Percentiles rank a stretch among this genome's conserved stretches.
These are phyloP conservation scores for Ophonus ardosiacus DNA, from an alignment of 2,888 invertebrate species.

Conservation along the genomic window DNA sequence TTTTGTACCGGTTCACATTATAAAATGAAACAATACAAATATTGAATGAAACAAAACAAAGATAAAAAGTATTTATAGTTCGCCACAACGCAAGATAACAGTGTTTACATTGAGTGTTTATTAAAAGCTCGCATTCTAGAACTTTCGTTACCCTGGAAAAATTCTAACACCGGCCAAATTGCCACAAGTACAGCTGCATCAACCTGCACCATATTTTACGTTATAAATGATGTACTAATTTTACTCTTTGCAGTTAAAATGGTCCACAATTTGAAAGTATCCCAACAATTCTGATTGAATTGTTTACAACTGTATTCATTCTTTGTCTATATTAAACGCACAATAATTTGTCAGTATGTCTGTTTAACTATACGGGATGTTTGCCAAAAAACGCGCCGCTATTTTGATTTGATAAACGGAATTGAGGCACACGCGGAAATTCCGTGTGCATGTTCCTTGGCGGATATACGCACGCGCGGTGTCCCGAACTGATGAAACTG, in stretches of 20 bases:
- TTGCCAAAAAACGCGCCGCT: slow-evolving; percentile 54
- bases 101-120: too few species aligned
- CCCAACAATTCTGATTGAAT: neutral
- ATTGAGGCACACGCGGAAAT: slow-evolving; percentile 29
- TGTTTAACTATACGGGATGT: slow-evolving; percentile 43
- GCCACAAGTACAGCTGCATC: neutral
- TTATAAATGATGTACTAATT: slow-evolving; percentile 1
- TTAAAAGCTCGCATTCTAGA: neutral
- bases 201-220: slow-evolving; percentile 4
- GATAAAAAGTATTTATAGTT: too few species aligned
- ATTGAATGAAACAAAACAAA: too few species aligned
- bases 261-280: slow-evolving; percentile 1
- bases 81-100: too few species aligned
- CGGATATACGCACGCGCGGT: neutral
- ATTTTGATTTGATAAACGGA: slow-evolving; percentile 28
- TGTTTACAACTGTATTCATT: slow-evolving; percentile 28
- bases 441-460: neutral
- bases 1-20: too few species aligned
- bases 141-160: neutral
- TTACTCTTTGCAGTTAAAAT: neutral
- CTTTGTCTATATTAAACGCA: slow-evolving; percentile 30
- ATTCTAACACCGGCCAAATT: neutral
- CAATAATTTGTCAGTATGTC: slow-evolving; percentile 45
- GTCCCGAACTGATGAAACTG: neutral
- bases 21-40: too few species aligned